Evolutionary conservation across 2,797 vertebrate genomes (phyloP).

Genomic region (Lepilemur ruficaudatus): DNA sequence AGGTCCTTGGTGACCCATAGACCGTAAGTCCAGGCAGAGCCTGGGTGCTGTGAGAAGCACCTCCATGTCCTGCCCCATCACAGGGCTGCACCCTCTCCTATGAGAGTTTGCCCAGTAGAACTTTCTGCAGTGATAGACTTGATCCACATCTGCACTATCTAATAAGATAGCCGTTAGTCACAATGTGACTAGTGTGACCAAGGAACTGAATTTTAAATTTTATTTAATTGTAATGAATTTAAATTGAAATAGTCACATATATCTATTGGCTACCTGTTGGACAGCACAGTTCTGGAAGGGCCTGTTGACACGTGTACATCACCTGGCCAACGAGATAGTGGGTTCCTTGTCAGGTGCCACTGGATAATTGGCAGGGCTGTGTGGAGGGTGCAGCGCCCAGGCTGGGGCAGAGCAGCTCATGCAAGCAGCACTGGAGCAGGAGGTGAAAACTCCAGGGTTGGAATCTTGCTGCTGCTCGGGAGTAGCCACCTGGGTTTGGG

Average conservation of each 20-base stretch:
- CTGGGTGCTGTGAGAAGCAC: not conserved
- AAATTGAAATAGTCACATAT: not conserved
- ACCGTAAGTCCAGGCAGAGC: not conserved
- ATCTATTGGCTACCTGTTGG: not conserved
- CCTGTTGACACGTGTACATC: not conserved
- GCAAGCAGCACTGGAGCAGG: not conserved
- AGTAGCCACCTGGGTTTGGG: not conserved
- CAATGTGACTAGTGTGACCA: no score
- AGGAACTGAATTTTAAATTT: not conserved
- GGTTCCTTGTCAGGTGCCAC: not conserved
- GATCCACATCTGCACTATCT: fast-evolving
- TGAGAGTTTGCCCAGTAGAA: not conserved
- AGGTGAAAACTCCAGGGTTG: fast-evolving
- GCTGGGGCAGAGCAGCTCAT: not conserved
- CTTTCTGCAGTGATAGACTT: not conserved
- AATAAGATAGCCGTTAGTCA: not conserved
- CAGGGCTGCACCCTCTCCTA: not conserved
- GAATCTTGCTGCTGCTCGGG: not conserved
- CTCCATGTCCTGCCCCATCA: fast-evolving
- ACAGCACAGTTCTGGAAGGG: not conserved
- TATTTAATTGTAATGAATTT: not conserved
- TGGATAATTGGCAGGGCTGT: not conserved
- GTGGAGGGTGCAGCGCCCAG: fast-evolving
- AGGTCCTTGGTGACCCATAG: not conserved
- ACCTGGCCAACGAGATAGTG: not conserved